Base-by-base conservation (phyloP, 2,797 vertebrate genomes). In the Cichlasoma orientale region DNA sequence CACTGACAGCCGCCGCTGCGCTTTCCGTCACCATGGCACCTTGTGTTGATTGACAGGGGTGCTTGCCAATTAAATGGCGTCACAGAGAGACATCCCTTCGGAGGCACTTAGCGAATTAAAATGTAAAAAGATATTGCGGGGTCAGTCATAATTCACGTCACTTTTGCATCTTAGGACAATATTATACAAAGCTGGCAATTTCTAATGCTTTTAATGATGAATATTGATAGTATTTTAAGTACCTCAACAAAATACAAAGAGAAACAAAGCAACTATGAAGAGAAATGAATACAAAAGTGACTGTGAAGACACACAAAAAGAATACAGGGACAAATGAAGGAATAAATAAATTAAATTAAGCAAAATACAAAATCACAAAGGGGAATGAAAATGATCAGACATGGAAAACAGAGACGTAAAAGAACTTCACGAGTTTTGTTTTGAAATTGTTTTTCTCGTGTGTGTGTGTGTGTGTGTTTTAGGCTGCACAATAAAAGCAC, bases 11-110 rank as follows among this genome's bases (percentile, higher is more conserved):
- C 21, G 71, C 7, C 27, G 83, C 85, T 75, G 69, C 7, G 85
- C 85, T 83, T 63, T 53, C 74, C 11, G 86, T 94, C 58, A 74
- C 92, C 87, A 69, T 86, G 86, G 89, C n/a, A 79, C 78, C 93
- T 38, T 0, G 3, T 1, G 5, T 27, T 92, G 92, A 95, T 83
- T 91, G 94, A 92, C 93, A 92, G 54, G 5, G 2, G 12, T 25
- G 3, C 63, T 44, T 72, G 33, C 90, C 89, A 86, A 84, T 56
- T 10, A 54, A 78, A 80, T 25, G 54, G 33, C 14, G 27, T 44
- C 16, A 44, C 5, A 14, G 41, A 44, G 18, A 1, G n/a, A 41
- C n/a, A n/a, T 16, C 13, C 16, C 38, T 44, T 18, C 59, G 27
- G 21, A 25, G 59, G 14, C 23, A 4, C 41, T 41, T 23, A 7